Evolutionary conservation across 1,140 invertebrate genomes (phyloP).

Genomic region (Muscidifurax raptorellus): DNA sequence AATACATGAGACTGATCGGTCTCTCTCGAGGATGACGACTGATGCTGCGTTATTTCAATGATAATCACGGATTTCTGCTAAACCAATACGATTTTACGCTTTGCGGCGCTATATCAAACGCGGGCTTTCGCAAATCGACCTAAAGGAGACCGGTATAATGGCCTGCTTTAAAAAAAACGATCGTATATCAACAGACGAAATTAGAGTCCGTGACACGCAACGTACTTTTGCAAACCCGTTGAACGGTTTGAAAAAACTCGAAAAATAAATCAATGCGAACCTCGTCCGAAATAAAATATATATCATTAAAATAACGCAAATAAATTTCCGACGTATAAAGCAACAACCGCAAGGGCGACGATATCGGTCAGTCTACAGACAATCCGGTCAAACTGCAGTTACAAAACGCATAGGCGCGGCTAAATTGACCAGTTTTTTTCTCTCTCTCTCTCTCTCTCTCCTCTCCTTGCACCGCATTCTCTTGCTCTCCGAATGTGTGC

Average conservation of each 20-base stretch:
- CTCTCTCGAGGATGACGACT: not conserved
- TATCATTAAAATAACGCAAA: not conserved
- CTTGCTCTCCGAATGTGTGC: not conserved
- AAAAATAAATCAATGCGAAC: not conserved
- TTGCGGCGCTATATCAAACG: not conserved
- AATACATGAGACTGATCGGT: slow-evolving; percentile 35
- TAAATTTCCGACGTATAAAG: not conserved
- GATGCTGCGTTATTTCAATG: slow-evolving; percentile 3
- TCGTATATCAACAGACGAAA: not conserved
- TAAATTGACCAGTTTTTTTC: slow-evolving; percentile 8
- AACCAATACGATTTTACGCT: not conserved
- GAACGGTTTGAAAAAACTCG: not conserved
- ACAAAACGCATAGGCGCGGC: slow-evolving; percentile 9
- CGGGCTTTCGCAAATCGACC: not conserved
- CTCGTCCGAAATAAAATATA: not conserved
- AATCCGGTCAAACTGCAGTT: not conserved
- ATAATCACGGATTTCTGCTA: not conserved
- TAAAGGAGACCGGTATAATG: not conserved
- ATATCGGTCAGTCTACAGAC: not conserved
- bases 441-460: not conserved
- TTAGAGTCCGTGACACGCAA: not conserved
- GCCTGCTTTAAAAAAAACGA: not conserved
- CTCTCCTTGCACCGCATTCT: not conserved
- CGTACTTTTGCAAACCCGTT: not conserved
- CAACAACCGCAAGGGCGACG: too few relatives aligned